Evolutionary conservation across 2,888 invertebrate genomes (phyloP), one percentile per base, ranked within the genome.

Genomic region (Agrypnus murinus): DNA sequence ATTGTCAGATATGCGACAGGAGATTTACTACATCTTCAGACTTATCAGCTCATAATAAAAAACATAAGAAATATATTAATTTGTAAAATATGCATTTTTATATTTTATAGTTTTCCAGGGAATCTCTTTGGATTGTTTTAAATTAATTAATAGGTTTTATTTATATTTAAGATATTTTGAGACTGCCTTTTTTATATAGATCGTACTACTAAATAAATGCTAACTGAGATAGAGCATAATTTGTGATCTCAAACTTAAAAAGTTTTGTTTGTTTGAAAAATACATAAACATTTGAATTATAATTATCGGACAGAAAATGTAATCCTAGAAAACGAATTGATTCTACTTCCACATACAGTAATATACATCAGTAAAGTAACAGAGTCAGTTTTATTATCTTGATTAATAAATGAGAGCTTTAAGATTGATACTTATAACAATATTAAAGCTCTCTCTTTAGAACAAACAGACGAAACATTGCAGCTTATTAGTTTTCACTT

Each of bases 1-100:
- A 79, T n/a, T 85, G 85, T 73, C 78, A 78, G 19, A 72, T 83
- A 43, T 85, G 85, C 72, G 81, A 83, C 43, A 77, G 81, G 55
- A 80, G 80, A 68, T 85, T 84, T 71, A 84, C 82, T 5, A 83
- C 83, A 5, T 83, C 83, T 5, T 84, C 84, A 1, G 83, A 84
- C 75, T 76, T 84, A 32, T 79, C 81, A 4, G 79, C 78, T 3
- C 85, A 85, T 71, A 80, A 78, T 62, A 83, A 81, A 62, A 83
- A 83, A 71, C 84, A 84, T 74, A 83, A 82, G 69, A 83, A 84
- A 64, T 84, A 83, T 69, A 82, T 82, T 31, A 79, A 79, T 77
- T 81, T 83, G 74, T 84, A 83, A 77, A 58, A 40, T n/a, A 58
- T 6, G 14, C 5, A 25, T 40, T 25, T 57, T 17, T 17, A 38